phyloP scores from a whole-genome alignment of 2,113 vertebrate species.

The Psilopogon haemacephalus region DNA sequence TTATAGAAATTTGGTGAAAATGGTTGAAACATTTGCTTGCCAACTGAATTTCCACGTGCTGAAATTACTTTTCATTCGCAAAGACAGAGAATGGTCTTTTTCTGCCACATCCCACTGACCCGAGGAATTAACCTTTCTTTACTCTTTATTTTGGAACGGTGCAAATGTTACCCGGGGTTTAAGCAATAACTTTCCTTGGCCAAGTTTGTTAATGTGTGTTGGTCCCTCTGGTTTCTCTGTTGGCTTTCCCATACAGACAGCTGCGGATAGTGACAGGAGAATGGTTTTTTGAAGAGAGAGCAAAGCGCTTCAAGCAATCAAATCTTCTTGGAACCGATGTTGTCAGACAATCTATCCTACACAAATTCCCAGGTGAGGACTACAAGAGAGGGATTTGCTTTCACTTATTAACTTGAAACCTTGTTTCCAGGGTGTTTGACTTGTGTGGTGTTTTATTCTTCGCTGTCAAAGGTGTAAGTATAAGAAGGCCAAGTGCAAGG shows the following conservation, averaged over 20 bases:
- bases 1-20: background rate
- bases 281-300: conserved; percentile 96
- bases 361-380: conserved; percentile 76
- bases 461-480: background rate
- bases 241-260: conserved; percentile 74
- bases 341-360: conserved; percentile 89
- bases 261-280: conserved; percentile 92
- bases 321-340: conserved; percentile 82
- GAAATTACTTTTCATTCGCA: background rate
- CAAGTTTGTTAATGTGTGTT: background rate
- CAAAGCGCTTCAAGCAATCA: conserved; percentile 87
- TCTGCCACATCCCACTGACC: background rate
- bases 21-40: background rate
- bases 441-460: background rate
- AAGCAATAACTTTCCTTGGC: background rate
- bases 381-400: background rate
- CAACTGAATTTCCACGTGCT: background rate
- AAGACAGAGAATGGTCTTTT: background rate
- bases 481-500: too few relatives aligned
- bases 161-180: background rate
- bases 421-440: background rate
- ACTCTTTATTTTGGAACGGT: background rate
- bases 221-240: background rate
- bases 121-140: background rate
- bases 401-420: background rate